phyloP scores from a whole-genome alignment of 2,888 invertebrate genomes.

The Oxytorus armatus region DNA sequence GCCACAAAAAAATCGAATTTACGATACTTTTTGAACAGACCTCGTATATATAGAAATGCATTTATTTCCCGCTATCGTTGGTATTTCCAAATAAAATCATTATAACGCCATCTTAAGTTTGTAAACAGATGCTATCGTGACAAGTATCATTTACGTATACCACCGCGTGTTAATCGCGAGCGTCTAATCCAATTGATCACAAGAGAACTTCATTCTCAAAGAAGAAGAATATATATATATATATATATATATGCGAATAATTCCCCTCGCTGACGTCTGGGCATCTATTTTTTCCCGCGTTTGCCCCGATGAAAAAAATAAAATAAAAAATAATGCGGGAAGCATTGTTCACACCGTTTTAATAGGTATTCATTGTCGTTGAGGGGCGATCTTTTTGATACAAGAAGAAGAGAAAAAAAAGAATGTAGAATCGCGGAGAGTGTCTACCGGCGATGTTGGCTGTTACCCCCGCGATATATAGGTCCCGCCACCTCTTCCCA shows the following conservation, averaged over 20 bases:
- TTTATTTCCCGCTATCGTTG: neutral
- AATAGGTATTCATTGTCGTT: slow-evolving; percentile 82
- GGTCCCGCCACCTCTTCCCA: too few relatives aligned
- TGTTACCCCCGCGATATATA: slow-evolving; percentile 18
- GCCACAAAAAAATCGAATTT: too few relatives aligned
- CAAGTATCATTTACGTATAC: neutral
- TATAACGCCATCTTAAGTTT: neutral
- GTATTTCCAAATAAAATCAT: neutral
- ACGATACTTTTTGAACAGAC: too few relatives aligned
- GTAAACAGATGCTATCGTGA: neutral
- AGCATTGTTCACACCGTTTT: slow-evolving; percentile 82
- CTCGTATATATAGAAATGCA: too few relatives aligned
- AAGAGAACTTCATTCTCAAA: neutral
- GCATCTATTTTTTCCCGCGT: neutral
- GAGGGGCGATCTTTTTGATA: slow-evolving; percentile 33
- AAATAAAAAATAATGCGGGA: too few relatives aligned
- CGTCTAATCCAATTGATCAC: neutral
- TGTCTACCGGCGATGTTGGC: slow-evolving; percentile 51
- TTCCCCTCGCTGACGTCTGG: neutral
- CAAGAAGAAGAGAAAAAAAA: slow-evolving; percentile 28
- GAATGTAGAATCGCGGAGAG: slow-evolving; percentile 25
- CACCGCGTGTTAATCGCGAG: neutral
- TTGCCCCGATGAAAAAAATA: neutral
- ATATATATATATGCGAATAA: slow-evolving; percentile 6
- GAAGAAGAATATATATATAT: too few relatives aligned